Base-by-base conservation (phyloP, 1,140 invertebrate species). In the Macrocentrus cingulum region DNA sequence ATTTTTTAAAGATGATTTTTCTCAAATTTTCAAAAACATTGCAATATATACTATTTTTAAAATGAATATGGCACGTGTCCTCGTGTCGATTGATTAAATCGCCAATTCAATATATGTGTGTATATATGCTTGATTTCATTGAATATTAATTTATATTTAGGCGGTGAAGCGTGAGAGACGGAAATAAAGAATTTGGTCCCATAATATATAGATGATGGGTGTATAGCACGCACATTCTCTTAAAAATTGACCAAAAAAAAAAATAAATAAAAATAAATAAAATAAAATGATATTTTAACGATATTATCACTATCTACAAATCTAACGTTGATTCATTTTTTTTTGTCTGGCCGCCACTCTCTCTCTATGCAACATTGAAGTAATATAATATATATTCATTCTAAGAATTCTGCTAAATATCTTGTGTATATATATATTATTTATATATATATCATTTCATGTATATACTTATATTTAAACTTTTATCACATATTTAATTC, bases 161-260 rank as follows among this genome's bases (percentile, higher is more conserved):
- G 34, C 36, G 29, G 39, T 51, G 20, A 53, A 44, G 49, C 39
- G 39, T n/a, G n/a, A 61, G 5, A 56, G 67, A 68, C 64, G 65
- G 60, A 74, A 75, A 74, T 67, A 63, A 74, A 71, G 69, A 54
- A 46, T 67, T 79, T 79, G 77, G 77, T 79, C 77, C 77, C 77
- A 71, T 72, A 54, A 64, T 72, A 76, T 67, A 66, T 76, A 74
- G 68, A 76, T 68, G 71, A 70, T 74, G 67, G 64, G 64, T 65
- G 4, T 29, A n/a, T n/a, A n/a, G n/a, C n/a, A n/a, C n/a, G n/a
- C n/a, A n/a, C n/a, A n/a, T n/a, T n/a, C n/a, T n/a, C n/a, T n/a
- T n/a, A n/a, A n/a, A n/a, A n/a, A n/a, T n/a, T n/a, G n/a, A n/a
- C n/a, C n/a, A n/a, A n/a, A n/a, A n/a, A n/a, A n/a, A n/a, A n/a